A percentile compares a stretch with the other conserved stretches of the same genome.
Evolutionary conservation across 2,113 vertebrate genomes (phyloP).

Genomic region (Callorhinus ursinus): DNA sequence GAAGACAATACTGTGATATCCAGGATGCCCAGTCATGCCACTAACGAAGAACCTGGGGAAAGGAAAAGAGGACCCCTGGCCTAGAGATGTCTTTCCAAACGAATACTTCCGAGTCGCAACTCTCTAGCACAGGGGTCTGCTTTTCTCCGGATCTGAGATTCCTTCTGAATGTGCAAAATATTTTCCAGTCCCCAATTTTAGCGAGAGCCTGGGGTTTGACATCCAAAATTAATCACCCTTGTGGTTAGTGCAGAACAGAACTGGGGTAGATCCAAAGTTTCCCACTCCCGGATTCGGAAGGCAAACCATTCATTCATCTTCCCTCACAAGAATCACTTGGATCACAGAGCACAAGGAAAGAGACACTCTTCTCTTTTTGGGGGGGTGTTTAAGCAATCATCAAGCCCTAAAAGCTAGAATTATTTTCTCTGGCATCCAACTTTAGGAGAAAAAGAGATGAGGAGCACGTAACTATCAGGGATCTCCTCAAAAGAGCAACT

Average conservation of each 20-base stretch:
- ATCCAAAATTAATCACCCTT: neutral
- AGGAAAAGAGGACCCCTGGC: neutral
- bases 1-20: neutral
- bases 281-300: neutral
- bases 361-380: no score
- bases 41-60: neutral
- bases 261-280: neutral
- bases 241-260: neutral
- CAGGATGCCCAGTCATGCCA: fast-evolving
- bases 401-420: neutral
- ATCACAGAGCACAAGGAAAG: neutral
- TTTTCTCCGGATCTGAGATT: neutral
- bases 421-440: neutral
- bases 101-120: neutral
- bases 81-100: neutral
- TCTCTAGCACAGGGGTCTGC: neutral
- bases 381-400: neutral
- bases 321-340: neutral
- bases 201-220: neutral
- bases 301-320: neutral
- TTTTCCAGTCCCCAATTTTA: neutral
- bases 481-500: neutral
- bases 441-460: constrained; percentile 7
- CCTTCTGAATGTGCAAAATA: neutral
- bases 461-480: neutral